Base-by-base conservation (phyloP, 2,797 vertebrate genomes). In the Zonotrichia albicollis region DNA sequence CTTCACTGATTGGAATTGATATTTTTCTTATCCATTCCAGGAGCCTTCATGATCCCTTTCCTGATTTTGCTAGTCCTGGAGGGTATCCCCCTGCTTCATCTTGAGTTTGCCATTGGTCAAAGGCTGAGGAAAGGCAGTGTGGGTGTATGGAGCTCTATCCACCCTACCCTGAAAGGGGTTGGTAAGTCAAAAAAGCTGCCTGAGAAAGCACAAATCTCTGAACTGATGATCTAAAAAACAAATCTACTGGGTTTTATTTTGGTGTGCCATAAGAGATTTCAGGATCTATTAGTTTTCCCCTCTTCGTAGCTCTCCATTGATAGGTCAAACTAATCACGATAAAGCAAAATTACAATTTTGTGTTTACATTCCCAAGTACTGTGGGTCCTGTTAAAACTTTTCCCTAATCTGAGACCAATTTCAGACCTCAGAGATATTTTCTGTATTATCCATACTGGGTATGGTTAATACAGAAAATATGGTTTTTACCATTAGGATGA, bases 31-130 rank as follows among this genome's bases (percentile, higher is more conserved):
- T 43, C 32, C 16, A 27, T 84, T 96, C 4, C 95, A 99, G 99
- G 99, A 54, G 99, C 99, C 0, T 99, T 99, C 82, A 99, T 99
- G 99, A 99, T 99, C 83, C 99, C 99, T 0, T 99, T 99, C 96
- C 98, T 99, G 76, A 98, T 99, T 96, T 97, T 99, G 78, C 94
- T 99, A 90, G 98, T 99, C 20, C 91, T 99, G 96, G 99, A 99
- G 97, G 99, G 99, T 34, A 97, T 99, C 73, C 99, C 99, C 0
- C 95, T 99, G 85, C 98, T 99, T 79, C 94, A 99, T 74, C 97
- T 99, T 89, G 99, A 99, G 97, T 99, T 99, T 73, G 99, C 99
- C 71, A 98, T 99, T 5, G 99, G 99, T 13, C 99, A 99, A 95
- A 98, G 99, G 46, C 97, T 99, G 68, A 98, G 99, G 72, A 98